phyloP scores from a whole-genome alignment of 2,113 vertebrate species.

The Corapipo altera region DNA sequence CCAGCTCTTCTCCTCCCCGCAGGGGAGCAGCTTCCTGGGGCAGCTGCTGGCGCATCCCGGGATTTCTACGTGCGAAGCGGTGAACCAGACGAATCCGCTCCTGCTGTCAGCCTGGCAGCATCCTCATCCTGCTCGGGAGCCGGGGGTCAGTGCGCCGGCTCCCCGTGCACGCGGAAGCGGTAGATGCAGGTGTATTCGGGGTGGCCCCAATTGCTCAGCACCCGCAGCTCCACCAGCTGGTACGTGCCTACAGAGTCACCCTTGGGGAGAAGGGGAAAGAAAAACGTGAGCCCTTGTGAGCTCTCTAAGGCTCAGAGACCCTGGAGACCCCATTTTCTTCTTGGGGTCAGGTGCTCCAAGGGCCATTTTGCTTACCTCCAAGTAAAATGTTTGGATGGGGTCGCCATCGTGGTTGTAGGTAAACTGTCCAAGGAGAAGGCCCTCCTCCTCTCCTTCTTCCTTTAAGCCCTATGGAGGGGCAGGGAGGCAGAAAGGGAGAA shows the following conservation, averaged over 20 bases:
- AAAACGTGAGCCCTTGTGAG: background rate
- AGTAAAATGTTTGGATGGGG: slow-evolving; percentile 87
- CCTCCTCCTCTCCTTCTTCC: slow-evolving; percentile 83
- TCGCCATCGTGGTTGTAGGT: slow-evolving; percentile 82
- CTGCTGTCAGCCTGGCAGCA: background rate
- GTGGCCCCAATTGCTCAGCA: slow-evolving; percentile 94
- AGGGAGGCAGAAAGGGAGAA: background rate
- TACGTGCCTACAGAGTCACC: slow-evolving; percentile 40
- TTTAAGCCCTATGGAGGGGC: slow-evolving; percentile 78
- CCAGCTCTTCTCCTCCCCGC: background rate
- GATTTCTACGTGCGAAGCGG: background rate
- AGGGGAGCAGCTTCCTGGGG: background rate
- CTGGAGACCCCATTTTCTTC: background rate
- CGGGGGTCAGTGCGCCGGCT: slow-evolving; percentile 43
- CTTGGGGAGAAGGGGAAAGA: slow-evolving; percentile 17
- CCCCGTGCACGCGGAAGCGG: slow-evolving; percentile 93
- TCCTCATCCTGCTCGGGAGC: fast-evolving
- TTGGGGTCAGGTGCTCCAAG: fast-evolving
- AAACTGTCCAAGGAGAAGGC: slow-evolving; percentile 82
- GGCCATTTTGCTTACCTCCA: slow-evolving; percentile 73
- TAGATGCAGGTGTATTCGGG: slow-evolving; percentile 94
- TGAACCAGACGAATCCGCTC: background rate
- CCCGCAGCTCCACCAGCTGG: slow-evolving; percentile 81
- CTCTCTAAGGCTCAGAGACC: background rate
- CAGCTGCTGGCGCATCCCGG: background rate